A percentile compares a stretch with the other conserved stretches of the same genome.
Evolutionary conservation across 2,888 invertebrate genomes (phyloP).

Genomic region (Cetonia aurata): DNA sequence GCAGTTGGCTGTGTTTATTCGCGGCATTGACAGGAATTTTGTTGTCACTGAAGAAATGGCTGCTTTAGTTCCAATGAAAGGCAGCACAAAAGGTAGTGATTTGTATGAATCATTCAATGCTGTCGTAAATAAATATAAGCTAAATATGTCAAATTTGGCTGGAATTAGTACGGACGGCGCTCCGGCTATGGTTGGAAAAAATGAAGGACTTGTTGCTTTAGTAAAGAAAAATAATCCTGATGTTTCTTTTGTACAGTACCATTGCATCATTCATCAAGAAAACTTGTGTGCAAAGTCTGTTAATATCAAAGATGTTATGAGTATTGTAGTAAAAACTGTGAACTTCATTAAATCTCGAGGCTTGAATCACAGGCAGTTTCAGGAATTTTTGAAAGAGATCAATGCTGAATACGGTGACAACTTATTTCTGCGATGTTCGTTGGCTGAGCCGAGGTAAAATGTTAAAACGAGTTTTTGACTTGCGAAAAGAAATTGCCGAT

Average conservation of each 20-base stretch:
- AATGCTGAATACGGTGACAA: constrained; percentile 55
- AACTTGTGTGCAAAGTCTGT: not conserved
- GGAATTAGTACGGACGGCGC: not conserved
- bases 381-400: constrained; percentile 51
- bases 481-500: constrained; percentile 52
- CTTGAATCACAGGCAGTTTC: constrained; percentile 5
- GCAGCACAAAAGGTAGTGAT: not conserved
- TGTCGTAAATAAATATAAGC: not conserved
- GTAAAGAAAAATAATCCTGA: not conserved
- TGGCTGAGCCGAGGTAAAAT: constrained; percentile 54
- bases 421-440: constrained; percentile 54
- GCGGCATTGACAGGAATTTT: not conserved
- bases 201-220: not conserved
- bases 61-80: not conserved
- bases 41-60: not conserved
- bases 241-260: not conserved
- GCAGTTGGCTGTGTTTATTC: constrained; percentile 1
- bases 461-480: constrained; percentile 50
- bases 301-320: not conserved
- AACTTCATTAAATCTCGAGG: not conserved
- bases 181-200: not conserved
- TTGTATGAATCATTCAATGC: not conserved
- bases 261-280: constrained; percentile 7
- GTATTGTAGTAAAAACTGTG: not conserved
- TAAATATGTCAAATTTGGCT: not conserved